Evolutionary conservation across 92 coral and sea anemone genomes (phyloP).

Genomic region (Micromussa lordhowensis): DNA sequence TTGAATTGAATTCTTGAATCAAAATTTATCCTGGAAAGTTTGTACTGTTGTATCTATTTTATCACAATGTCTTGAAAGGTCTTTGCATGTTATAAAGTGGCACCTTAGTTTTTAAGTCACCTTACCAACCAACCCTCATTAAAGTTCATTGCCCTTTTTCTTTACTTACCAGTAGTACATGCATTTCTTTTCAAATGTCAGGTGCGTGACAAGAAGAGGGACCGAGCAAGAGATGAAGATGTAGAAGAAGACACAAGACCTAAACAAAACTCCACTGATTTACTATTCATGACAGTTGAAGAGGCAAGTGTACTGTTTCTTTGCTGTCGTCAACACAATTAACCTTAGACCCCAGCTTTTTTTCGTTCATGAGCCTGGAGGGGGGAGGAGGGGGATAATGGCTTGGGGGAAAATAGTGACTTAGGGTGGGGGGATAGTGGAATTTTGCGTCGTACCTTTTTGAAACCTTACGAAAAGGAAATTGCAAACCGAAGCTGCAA

Average conservation of each 20-base stretch:
- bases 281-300: conserved; percentile 90
- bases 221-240: conserved; percentile 81
- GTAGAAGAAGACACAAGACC: conserved; percentile 64
- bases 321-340: no score
- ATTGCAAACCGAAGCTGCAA: no score
- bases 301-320: conserved; percentile 57
- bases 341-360: no score
- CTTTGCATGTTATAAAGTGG: not conserved
- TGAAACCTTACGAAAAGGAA: no score
- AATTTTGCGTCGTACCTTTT: no score
- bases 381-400: no score
- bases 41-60: not conserved
- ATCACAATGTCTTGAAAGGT: not conserved
- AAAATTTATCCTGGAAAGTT: not conserved
- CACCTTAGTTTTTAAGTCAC: not conserved
- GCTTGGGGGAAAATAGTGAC: no score
- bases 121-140: not conserved
- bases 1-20: not conserved
- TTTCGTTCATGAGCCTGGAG: no score
- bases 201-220: conserved; percentile 84
- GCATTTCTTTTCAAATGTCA: conserved; percentile 14
- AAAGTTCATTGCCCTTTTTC: not conserved
- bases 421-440: no score
- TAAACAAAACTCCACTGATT: conserved; percentile 71
- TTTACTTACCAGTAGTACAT: not conserved